Evolutionary conservation across 2,797 vertebrate species (phyloP).

Genomic region (Silurus aristotelis): DNA sequence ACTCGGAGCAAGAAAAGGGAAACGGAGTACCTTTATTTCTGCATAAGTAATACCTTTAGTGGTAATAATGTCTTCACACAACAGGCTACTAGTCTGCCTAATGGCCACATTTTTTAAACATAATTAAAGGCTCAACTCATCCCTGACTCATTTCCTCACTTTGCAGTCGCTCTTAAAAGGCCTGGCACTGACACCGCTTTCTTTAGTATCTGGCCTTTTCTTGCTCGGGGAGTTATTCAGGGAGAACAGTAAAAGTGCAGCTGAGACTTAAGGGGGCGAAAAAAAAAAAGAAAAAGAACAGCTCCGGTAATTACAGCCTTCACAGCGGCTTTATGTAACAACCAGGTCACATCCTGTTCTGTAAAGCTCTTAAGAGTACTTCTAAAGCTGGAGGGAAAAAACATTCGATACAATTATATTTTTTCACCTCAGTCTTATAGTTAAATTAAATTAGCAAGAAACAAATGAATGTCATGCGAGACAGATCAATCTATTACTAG

Average conservation of each 20-base stretch:
- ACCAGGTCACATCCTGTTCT: slow-evolving; percentile 33
- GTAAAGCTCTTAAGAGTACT: slow-evolving; percentile 8
- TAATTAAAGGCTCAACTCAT: slow-evolving; percentile 18
- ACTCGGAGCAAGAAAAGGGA: slow-evolving; percentile 14
- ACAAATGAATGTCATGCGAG: not conserved
- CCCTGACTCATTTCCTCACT: slow-evolving; percentile 15
- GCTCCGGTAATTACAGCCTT: slow-evolving; percentile 23
- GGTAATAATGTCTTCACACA: not conserved
- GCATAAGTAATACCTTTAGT: slow-evolving; percentile 44
- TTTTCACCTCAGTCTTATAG: too few relatives aligned
- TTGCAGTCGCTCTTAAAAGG: slow-evolving; percentile 13
- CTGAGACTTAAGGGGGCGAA: slow-evolving; percentile 2
- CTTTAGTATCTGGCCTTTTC: not conserved
- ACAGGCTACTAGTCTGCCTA: slow-evolving; percentile 18
- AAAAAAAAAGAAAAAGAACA: slow-evolving; percentile 2
- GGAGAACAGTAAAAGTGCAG: slow-evolving; percentile 21
- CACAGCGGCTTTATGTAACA: slow-evolving; percentile 25
- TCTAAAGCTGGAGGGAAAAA: not conserved
- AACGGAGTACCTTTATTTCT: slow-evolving; percentile 28
- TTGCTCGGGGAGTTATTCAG: slow-evolving; percentile 1
- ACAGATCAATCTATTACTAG: not conserved
- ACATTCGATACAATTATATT: not conserved
- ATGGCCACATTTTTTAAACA: slow-evolving; percentile 26
- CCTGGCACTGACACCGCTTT: not conserved
- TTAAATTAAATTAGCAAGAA: not conserved